phyloP scores from a whole-genome alignment of 2,113 vertebrate genomes.

The Ia io region DNA sequence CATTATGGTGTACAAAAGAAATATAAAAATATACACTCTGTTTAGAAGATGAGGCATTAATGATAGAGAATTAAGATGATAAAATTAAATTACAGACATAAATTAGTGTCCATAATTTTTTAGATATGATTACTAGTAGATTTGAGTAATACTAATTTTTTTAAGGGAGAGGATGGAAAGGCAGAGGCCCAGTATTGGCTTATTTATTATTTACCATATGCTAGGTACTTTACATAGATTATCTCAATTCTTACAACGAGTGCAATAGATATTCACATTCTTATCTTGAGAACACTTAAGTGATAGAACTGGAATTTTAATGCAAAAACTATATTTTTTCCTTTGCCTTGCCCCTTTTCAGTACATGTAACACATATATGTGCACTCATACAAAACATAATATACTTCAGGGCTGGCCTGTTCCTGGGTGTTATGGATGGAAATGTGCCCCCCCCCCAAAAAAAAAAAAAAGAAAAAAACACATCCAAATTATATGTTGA shows the following conservation, averaged over 20 bases:
- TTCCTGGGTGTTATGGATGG: neutral
- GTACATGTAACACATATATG: neutral
- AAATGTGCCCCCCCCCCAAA: neutral
- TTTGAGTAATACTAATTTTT: neutral
- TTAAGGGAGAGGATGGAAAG: neutral
- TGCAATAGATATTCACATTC: neutral
- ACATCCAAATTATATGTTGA: neutral
- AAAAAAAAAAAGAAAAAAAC: too few species aligned
- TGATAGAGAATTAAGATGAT: conserved; percentile 14
- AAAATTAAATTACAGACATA: neutral
- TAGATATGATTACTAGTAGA: neutral
- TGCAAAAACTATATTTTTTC: neutral
- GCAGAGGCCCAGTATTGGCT: neutral
- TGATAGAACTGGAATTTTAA: neutral
- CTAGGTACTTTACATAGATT: neutral
- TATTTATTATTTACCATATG: neutral
- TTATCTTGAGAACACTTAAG: conserved; percentile 15
- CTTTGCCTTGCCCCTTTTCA: neutral
- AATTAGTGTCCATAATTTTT: neutral
- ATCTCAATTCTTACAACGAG: neutral
- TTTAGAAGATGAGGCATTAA: neutral
- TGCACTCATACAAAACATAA: neutral
- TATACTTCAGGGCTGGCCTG: neutral
- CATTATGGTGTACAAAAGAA: neutral
- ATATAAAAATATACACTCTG: neutral